Conservation (phyloP, 2,888 invertebrate genomes). For the Athalia circularis region DNA sequence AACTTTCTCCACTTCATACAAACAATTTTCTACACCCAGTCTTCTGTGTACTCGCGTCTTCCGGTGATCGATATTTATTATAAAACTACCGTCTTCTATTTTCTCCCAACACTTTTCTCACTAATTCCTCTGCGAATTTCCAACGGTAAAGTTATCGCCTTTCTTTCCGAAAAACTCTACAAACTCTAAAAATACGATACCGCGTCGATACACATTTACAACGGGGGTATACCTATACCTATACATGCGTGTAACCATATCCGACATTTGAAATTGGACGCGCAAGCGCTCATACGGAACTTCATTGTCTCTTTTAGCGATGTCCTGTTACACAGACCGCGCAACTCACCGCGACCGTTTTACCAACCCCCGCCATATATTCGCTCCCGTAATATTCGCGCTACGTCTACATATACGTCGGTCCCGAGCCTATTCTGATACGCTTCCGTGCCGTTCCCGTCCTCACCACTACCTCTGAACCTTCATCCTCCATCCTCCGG, state of each 20-base stretch:
- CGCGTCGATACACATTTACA: no score
- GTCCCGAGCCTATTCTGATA: conserved; percentile 39
- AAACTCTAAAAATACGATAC: no score
- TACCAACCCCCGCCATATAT: conserved; percentile 17
- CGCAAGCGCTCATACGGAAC: conserved; percentile 1
- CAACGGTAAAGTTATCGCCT: no score
- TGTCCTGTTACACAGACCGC: not conserved
- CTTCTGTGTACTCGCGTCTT: not conserved
- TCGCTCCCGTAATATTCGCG: conserved; percentile 47
- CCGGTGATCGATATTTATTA: not conserved
- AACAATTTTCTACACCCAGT: conserved; percentile 4
- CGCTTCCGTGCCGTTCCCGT: not conserved
- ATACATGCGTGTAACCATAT: no score
- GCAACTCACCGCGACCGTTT: conserved; percentile 33
- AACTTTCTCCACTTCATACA: not conserved
- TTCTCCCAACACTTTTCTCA: not conserved
- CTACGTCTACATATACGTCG: conserved; percentile 48
- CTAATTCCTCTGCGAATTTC: no score
- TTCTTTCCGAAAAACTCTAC: no score
- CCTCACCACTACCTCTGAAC: not conserved
- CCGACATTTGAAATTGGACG: not conserved
- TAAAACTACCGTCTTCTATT: conserved; percentile 1
- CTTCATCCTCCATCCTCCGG: conserved; percentile 35
- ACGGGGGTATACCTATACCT: no score
- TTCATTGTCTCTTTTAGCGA: conserved; percentile 26